phyloP scores from a whole-genome alignment of 2,888 invertebrate species.

The Scaptomyza reducta region DNA sequence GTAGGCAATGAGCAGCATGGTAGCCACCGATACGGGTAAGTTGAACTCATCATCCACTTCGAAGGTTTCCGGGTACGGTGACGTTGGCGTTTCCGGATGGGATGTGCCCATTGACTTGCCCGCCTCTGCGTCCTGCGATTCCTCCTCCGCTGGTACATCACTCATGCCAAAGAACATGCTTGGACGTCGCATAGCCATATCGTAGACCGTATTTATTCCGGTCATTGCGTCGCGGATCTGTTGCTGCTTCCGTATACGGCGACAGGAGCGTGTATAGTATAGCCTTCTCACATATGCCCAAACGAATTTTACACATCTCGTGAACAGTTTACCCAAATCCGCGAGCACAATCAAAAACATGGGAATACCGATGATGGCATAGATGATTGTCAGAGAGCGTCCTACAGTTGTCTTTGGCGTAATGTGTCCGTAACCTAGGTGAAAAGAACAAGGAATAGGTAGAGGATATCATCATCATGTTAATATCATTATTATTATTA shows the following conservation, averaged over 20 bases:
- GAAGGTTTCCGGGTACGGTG: slow-evolving; percentile 90
- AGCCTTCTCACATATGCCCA: slow-evolving; percentile 94
- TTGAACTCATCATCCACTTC: slow-evolving; percentile 97
- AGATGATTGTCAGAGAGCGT: slow-evolving; percentile 94
- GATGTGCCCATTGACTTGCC: slow-evolving; percentile 76
- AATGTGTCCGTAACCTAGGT: slow-evolving; percentile 97
- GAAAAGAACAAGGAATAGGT: background rate
- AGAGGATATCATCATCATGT: too few species aligned
- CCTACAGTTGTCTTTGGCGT: slow-evolving; percentile 95
- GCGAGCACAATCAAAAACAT: slow-evolving; percentile 96
- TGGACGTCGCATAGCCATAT: slow-evolving; percentile 90
- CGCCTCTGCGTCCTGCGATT: slow-evolving; percentile 79
- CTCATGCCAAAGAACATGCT: slow-evolving; percentile 88
- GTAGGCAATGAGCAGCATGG: slow-evolving; percentile 92
- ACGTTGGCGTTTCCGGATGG: slow-evolving; percentile 87
- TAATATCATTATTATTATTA: background rate
- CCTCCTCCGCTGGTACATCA: slow-evolving; percentile 85
- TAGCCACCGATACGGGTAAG: slow-evolving; percentile 95
- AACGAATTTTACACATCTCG: slow-evolving; percentile 93
- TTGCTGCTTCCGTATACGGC: slow-evolving; percentile 89
- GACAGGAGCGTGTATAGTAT: slow-evolving; percentile 94
- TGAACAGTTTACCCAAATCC: slow-evolving; percentile 97
- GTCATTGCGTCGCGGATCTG: slow-evolving; percentile 93
- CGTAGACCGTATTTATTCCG: slow-evolving; percentile 92
- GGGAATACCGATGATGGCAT: slow-evolving; percentile 97